Evolutionary conservation across 2,888 invertebrate species (phyloP).

Genomic region (Drosophila colorata): DNA sequence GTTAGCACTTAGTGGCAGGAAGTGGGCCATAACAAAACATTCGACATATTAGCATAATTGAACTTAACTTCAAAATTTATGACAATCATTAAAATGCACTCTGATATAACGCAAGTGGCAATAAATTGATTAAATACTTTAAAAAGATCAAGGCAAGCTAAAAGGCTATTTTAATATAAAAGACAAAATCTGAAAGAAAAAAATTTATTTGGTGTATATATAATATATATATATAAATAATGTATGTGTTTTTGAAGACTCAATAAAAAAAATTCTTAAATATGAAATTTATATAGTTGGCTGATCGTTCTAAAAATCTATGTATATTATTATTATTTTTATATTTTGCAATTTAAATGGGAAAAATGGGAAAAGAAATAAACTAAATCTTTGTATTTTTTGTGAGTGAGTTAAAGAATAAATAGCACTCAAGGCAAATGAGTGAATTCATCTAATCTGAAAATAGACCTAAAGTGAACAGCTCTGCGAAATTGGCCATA

Average conservation of each 20-base stretch:
- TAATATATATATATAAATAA: no score
- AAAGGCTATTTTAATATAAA: no score
- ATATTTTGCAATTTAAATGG: no score
- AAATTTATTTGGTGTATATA: no score
- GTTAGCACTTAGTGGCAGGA: constrained; percentile 50
- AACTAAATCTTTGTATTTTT: not conserved
- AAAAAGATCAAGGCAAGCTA: no score
- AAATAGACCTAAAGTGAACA: not conserved
- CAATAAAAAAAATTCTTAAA: no score
- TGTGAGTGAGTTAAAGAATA: not conserved
- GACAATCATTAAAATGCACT: constrained; percentile 10
- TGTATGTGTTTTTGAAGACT: no score
- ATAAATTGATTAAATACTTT: not conserved
- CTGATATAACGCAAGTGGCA: not conserved
- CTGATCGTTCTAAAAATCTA: no score
- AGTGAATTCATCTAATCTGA: not conserved
- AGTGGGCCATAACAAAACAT: constrained; percentile 52
- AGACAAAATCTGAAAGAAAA: no score
- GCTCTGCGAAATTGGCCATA: not conserved
- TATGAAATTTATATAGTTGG: no score
- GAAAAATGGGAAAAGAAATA: no score
- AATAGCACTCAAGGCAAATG: not conserved
- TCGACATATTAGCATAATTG: constrained; percentile 62
- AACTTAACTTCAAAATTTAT: constrained; percentile 20
- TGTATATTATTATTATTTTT: no score